phyloP scores from a whole-genome alignment of 2,113 vertebrate species.

The Protobothrops mucrosquamatus region DNA sequence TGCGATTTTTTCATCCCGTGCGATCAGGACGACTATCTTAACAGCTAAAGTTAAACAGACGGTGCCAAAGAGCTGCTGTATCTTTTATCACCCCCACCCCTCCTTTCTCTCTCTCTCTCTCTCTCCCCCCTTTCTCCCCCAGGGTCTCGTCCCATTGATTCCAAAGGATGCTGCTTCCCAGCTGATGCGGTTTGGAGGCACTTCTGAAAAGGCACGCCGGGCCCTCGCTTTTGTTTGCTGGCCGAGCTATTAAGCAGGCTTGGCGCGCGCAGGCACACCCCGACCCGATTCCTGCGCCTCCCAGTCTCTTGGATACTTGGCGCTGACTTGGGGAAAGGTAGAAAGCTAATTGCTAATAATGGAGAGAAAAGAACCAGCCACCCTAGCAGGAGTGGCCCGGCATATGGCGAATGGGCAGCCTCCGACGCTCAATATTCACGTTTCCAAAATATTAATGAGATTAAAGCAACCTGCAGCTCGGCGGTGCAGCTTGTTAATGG shows the following conservation, averaged over 20 bases:
- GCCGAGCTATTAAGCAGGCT: constrained; percentile 73
- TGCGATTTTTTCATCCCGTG: neutral
- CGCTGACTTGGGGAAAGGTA: constrained; percentile 78
- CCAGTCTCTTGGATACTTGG: constrained; percentile 84
- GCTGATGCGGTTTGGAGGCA: constrained; percentile 2
- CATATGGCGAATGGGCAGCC: constrained; percentile 87
- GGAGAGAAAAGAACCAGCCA: constrained; percentile 80
- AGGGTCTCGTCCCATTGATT: neutral
- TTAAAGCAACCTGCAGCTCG: constrained; percentile 84
- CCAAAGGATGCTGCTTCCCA: constrained; percentile 18
- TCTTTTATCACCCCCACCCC: no score
- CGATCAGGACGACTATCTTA: neutral
- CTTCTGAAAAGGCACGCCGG: constrained; percentile 68
- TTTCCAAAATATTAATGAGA: constrained; percentile 88
- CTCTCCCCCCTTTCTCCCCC: neutral
- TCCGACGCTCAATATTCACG: constrained; percentile 79
- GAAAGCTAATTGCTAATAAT: constrained; percentile 82
- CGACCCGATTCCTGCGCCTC: constrained; percentile 71
- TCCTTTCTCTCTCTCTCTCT: neutral
- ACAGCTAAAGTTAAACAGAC: neutral
- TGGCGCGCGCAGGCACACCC: constrained; percentile 62
- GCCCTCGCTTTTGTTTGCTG: constrained; percentile 70
- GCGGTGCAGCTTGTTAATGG: constrained; percentile 81
- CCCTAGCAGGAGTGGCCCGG: constrained; percentile 80
- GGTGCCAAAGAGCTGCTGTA: neutral